Evolutionary conservation across 2,113 vertebrate species (phyloP), one percentile per base, ranked within the genome.

Genomic region (Onychostoma macrolepis): DNA sequence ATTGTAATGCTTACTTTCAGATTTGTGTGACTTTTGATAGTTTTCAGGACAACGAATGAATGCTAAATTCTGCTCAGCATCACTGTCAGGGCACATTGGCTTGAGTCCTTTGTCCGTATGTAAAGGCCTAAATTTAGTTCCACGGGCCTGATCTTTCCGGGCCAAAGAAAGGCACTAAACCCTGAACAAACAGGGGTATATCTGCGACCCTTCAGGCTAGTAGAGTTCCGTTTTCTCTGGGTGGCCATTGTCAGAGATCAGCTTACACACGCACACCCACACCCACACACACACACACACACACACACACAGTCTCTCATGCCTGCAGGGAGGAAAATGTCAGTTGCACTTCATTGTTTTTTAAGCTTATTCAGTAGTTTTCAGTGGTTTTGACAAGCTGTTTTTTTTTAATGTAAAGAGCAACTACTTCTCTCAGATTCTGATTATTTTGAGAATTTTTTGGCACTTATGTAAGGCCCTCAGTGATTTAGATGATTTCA

Each of bases 221-320:
- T 45, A 9, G 3, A 81, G 80, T 67, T 81, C 58, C 80, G 80
- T 43, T 81, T 81, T 81, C 80, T 81, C 58, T 67, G 58, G 80
- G 58, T 81, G 80, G 80, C 80, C 80, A 28, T 81, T 67, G 58
- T 81, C 58, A 65, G 24, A 65, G 80, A 81, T 81, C 80, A 10
- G 13, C 28, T 81, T 81, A 81, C 80, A 81, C 79, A 65, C 28
- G 33, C 77, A 78, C 65, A 28, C n/a, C 2, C 56, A 58, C 19
- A 58, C 19, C 24, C 17, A 58, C 56, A 58, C 56, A 58, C 56
- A 58, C 43, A 48, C 75, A 76, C 65, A 58, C 45, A 45, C n/a
- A 65, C 61, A 65, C n/a, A 30, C 11, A 28, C 10, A n/a, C 21
- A 69, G 11, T 43, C 36, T 43, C 41, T 81, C 7, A 45, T 43